Base-by-base conservation (phyloP, 2,797 vertebrate genomes). In the Onychomys torridus region DNA sequence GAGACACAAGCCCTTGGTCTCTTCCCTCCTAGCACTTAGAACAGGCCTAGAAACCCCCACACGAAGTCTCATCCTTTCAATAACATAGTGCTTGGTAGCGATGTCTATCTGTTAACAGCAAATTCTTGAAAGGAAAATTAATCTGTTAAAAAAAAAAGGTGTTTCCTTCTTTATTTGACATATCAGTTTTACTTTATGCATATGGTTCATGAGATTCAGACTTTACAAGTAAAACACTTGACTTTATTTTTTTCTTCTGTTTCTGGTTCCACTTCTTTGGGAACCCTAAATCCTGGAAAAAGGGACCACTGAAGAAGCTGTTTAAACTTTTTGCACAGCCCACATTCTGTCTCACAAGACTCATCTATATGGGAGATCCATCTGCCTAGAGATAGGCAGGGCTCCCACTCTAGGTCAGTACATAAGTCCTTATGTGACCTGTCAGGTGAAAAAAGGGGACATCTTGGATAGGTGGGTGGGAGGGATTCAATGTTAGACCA, bases 161-260 rank as follows among this genome's bases (percentile, higher is more conserved):
- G 32, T 46, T 88, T 96, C 10, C 0, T 55, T 21, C 52, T 86
- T 83, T 55, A 43, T 5, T 23, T 17, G 32, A 40, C 73, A 75
- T 84, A 32, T n/a, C 55, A 90, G 12, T 7, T 96, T 65, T 65
- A 16, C 73, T 83, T 69, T 86, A 76, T 37, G 11, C 25, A 11
- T 49, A 79, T 91, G 81, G 89, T 61, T 89, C 63, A 59, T 67
- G 57, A 93, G 61, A 93, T 63, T 52, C 55, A 89, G n/a, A 77
- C 1, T 73, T 94, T 40, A 57, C 63, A 49, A 12, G 46, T 40
- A 94, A 85, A 89, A 19, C 27, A 37, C 8, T 69, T 23, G 25
- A 71, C 25, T 11, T 7, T 84, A 88, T 91, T 57, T 4, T 65
- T 8, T 76, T 34, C 21, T 81, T 59, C 78, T 55, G 29, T 67